Percentiles rank a stretch among this genome's conserved stretches.
phyloP scores from a whole-genome alignment of 2,113 vertebrate genomes.

The Motacilla tschutschensis region DNA sequence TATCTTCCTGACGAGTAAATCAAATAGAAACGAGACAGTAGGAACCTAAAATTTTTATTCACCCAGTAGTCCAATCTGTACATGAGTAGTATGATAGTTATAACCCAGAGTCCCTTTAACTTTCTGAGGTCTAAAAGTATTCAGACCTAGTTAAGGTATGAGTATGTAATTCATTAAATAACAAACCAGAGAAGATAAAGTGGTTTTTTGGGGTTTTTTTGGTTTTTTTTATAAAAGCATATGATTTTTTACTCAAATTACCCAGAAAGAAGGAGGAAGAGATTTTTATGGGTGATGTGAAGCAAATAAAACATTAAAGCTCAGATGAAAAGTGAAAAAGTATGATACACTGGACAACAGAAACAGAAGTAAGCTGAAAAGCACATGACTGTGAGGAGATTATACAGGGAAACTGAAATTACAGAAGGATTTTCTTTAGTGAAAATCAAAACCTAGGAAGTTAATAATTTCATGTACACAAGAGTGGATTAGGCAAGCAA shows the following conservation, averaged over 20 bases:
- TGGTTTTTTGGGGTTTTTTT: too few relatives aligned
- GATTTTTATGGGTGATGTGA: background rate
- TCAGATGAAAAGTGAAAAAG: background rate
- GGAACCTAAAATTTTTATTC: background rate
- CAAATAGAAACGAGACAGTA: accelerated
- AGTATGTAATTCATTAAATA: background rate
- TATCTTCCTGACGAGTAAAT: background rate
- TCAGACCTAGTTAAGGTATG: background rate
- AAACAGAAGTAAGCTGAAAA: background rate
- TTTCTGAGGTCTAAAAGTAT: background rate
- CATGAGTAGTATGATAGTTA: background rate
- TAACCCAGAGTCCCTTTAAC: background rate
- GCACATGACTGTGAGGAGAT: background rate
- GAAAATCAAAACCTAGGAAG: background rate
- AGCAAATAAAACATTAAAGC: background rate
- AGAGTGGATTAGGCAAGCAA: background rate
- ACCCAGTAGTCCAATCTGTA: background rate
- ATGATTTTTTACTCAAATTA: background rate
- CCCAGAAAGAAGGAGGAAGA: background rate
- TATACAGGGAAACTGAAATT: background rate
- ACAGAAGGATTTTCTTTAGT: background rate
- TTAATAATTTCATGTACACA: background rate
- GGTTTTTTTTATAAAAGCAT: background rate
- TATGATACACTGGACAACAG: background rate
- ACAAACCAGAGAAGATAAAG: background rate